phyloP scores from a whole-genome alignment of 2,888 invertebrate species.

The Mimumesa dahlbomi region DNA sequence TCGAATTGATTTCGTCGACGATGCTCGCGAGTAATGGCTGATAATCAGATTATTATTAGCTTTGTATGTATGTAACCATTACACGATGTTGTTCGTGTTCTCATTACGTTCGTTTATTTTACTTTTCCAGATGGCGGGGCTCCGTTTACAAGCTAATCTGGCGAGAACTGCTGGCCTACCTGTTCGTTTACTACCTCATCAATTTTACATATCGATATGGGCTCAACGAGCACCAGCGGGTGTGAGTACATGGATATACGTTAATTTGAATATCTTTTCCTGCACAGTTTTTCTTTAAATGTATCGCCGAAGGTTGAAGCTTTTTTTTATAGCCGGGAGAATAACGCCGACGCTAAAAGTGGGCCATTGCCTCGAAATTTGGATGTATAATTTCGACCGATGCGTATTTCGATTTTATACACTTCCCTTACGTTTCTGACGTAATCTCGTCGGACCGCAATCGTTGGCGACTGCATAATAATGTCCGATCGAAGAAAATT shows the following conservation, averaged over 20 bases:
- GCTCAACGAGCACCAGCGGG: slow-evolving; percentile 89
- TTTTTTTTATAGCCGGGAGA: background rate
- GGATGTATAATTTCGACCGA: background rate
- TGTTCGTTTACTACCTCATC: slow-evolving; percentile 92
- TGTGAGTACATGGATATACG: slow-evolving; percentile 82
- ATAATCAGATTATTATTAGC: no score
- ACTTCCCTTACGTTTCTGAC: background rate
- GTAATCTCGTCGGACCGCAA: background rate
- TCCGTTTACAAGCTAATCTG: slow-evolving; percentile 97
- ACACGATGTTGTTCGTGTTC: background rate
- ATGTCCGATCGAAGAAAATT: no score
- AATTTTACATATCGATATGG: slow-evolving; percentile 93
- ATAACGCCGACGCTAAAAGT: background rate
- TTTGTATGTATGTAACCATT: no score
- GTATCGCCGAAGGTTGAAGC: background rate
- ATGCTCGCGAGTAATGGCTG: no score
- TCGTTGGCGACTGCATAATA: no score
- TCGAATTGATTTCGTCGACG: no score
- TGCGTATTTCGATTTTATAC: background rate
- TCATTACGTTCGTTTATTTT: slow-evolving; percentile 48
- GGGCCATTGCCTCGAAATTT: slow-evolving; percentile 6
- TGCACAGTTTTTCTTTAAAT: background rate
- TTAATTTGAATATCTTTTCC: slow-evolving; percentile 35
- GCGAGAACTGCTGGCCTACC: slow-evolving; percentile 94
- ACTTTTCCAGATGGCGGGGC: slow-evolving; percentile 92